These are phyloP conservation scores for Drosophila watanabei DNA, from an alignment of 1,140 invertebrate genomes.

Conservation along the genomic window DNA sequence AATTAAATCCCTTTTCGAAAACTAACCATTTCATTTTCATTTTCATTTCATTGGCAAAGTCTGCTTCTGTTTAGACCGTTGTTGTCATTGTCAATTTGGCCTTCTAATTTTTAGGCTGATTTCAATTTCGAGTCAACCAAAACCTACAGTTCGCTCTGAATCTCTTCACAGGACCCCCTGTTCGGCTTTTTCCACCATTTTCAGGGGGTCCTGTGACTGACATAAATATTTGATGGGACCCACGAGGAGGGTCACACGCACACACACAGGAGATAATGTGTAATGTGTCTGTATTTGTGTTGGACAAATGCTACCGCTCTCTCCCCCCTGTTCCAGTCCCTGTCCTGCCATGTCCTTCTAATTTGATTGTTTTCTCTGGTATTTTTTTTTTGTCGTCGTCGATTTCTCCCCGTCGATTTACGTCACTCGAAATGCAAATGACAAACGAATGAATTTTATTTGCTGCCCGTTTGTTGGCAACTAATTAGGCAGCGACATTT, in stretches of 20 bases:
- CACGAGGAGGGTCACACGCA: slow-evolving; percentile 28
- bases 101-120: slow-evolving; percentile 74
- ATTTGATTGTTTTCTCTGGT: slow-evolving; percentile 61
- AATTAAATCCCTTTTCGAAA: background rate
- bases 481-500: slow-evolving; percentile 77
- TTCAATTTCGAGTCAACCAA: slow-evolving; percentile 57
- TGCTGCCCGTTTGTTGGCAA: slow-evolving; percentile 54
- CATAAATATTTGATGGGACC: slow-evolving; percentile 61
- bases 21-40: slow-evolving; percentile 8
- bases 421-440: slow-evolving; percentile 74
- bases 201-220: slow-evolving; percentile 39
- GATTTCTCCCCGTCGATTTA: slow-evolving; percentile 55
- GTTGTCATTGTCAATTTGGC: slow-evolving; percentile 74
- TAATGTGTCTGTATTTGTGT: slow-evolving; percentile 56
- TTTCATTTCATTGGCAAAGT: background rate
- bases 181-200: slow-evolving; percentile 16
- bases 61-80: background rate
- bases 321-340: background rate
- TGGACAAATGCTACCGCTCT: slow-evolving; percentile 44
- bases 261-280: slow-evolving; percentile 30
- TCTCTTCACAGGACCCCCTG: too few relatives aligned
- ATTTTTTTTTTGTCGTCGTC: slow-evolving; percentile 17
- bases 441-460: slow-evolving; percentile 65
- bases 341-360: slow-evolving; percentile 28
- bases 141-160: background rate